Percentiles rank a stretch among this genome's conserved stretches.
Evolutionary conservation across 2,888 invertebrate species (phyloP).

Genomic region (Pandemis cinnamomeana): DNA sequence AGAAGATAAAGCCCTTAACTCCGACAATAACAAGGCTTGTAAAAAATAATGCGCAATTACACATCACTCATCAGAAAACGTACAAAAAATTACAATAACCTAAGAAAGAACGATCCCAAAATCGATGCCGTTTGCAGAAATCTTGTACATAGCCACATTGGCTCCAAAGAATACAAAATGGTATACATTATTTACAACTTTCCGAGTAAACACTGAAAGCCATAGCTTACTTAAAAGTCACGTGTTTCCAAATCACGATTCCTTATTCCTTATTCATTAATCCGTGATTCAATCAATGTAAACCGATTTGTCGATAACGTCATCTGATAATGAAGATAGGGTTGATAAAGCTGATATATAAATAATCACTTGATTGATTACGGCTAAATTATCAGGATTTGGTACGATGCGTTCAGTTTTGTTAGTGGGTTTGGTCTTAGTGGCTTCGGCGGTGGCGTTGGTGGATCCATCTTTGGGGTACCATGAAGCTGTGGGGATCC

Average conservation of each 20-base stretch:
- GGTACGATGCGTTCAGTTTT: conserved; percentile 22
- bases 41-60: background rate
- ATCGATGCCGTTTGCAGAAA: background rate
- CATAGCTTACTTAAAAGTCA: background rate
- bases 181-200: background rate
- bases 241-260: conserved; percentile 4
- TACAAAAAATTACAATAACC: background rate
- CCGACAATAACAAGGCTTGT: background rate
- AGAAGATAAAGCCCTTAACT: background rate
- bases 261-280: background rate
- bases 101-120: background rate
- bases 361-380: conserved; percentile 14
- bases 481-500: conserved; percentile 42
- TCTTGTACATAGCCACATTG: background rate
- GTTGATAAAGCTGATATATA: conserved; percentile 29
- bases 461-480: conserved; percentile 24
- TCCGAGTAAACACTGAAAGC: background rate
- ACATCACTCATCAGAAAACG: background rate
- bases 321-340: conserved; percentile 1
- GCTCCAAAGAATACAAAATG: background rate
- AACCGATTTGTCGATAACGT: conserved; percentile 1
- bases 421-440: conserved; percentile 24
- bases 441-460: conserved; percentile 15
- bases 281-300: conserved; percentile 1
- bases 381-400: background rate